Evolutionary conservation across 2,797 vertebrate genomes (phyloP).

Genomic region (Tadarida brasiliensis): DNA sequence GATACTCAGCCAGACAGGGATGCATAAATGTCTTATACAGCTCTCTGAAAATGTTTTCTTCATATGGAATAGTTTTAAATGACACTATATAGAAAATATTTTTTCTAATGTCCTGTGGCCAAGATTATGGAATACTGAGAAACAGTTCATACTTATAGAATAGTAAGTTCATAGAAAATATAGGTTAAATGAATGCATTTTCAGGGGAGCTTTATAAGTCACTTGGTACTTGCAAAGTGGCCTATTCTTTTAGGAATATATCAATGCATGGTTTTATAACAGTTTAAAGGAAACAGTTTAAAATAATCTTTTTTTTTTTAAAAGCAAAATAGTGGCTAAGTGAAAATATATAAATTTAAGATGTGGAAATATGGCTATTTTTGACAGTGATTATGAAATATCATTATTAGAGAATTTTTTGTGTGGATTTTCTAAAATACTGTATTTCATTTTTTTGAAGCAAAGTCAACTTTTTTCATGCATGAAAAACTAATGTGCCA

Average conservation of each 20-base stretch:
- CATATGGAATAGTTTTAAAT: conserved; percentile 14
- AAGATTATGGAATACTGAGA: conserved; percentile 16
- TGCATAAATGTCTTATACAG: not conserved
- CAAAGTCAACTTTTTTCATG: conserved; percentile 63
- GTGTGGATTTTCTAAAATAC: conserved; percentile 44
- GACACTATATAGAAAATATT: conserved; percentile 1
- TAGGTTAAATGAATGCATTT: conserved; percentile 49
- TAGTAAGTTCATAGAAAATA: conserved; percentile 36
- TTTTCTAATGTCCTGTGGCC: not conserved
- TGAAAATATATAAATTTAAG: not conserved
- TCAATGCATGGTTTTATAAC: not conserved
- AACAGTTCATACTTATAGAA: conserved; percentile 1
- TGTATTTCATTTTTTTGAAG: conserved; percentile 75
- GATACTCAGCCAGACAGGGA: not conserved
- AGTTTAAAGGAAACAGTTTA: conserved; percentile 41
- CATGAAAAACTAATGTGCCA: conserved; percentile 75
- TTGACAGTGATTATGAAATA: conserved; percentile 40
- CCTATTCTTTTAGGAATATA: conserved; percentile 13
- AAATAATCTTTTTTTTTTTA: conserved; percentile 52
- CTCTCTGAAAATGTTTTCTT: not conserved
- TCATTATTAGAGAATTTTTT: not conserved
- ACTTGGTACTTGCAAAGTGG: not conserved
- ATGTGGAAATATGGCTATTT: not conserved
- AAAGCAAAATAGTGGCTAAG: conserved; percentile 8
- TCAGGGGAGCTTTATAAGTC: conserved; percentile 29